Evolutionary conservation across 1,140 invertebrate genomes (phyloP), one percentile per base, ranked within the genome.

Genomic region (Lucilia cuprina): DNA sequence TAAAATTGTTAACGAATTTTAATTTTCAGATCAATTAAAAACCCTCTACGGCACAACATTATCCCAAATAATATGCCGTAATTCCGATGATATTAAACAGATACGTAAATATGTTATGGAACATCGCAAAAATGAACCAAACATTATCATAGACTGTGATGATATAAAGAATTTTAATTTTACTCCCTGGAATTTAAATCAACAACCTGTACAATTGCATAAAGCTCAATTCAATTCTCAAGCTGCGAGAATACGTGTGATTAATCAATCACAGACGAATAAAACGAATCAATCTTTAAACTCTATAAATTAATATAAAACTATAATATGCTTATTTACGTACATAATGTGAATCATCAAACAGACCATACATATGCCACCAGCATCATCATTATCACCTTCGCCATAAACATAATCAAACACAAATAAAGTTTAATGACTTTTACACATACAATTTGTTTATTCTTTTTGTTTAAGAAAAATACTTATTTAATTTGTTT

Each of bases 1-100:
- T 5, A 4, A 19, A 41, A 47, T 17, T 41, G 41, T 19, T 47
- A 2, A 30, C 3, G 3, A 30, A 41, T 14, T 74, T 14, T 55
- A n/a, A 47, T 83, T 21, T 14, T n/a, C 88, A 95, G 95, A 94
- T 60, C 98, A 99, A 94, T 91, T 99, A 5, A 89, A 92, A 10
- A 95, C 98, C 88, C 95, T 99, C 30, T 94, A 97, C 41, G 97
- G 97, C 88, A 95, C 95, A 0, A 95, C 94, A 1, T 91, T 99
- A 17, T 95, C 97, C 0, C 93, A 94, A 55, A 93, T 99, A 7
- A 95, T 99, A 65, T 99, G 98, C 88, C 95, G 97, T 84, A 99
- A 97, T 92, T 94, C 96, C 0, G 96, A 96, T 86, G 92, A 94
- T 5, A 92, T 98, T 2, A 92, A 93, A 21, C 90, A 92, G 19